Conservation (phyloP, 2,888 invertebrate species). For the Argyresthia goedartella region DNA sequence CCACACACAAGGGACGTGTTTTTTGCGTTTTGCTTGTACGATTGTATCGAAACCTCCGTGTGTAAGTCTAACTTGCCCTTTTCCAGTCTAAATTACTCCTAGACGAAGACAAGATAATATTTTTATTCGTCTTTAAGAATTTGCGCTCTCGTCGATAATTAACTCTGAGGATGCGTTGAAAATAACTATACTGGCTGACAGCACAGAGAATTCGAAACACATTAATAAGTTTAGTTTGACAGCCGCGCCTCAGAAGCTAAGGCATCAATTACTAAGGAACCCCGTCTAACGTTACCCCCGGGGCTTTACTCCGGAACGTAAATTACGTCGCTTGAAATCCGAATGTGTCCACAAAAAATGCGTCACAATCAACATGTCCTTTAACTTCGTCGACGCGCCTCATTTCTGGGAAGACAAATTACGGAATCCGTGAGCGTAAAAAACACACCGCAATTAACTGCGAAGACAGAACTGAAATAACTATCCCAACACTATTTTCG, state of each 20-base stretch:
- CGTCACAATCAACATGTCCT: constrained; percentile 50
- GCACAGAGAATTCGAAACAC: neutral
- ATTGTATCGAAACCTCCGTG: no score
- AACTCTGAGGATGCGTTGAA: neutral
- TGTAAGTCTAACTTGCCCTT: no score
- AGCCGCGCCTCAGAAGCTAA: constrained; percentile 60
- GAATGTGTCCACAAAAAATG: constrained; percentile 45
- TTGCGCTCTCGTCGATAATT: constrained; percentile 5
- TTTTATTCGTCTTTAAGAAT: constrained; percentile 15
- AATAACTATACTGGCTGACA: no score
- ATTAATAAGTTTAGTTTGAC: constrained; percentile 57
- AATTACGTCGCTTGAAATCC: constrained; percentile 60
- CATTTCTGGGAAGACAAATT: constrained; percentile 71
- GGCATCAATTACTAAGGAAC: constrained; percentile 55
- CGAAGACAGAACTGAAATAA: constrained; percentile 33
- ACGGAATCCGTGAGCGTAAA: constrained; percentile 57
- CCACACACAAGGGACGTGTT: no score
- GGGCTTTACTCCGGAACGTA: constrained; percentile 62
- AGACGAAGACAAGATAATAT: no score
- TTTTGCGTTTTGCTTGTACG: no score
- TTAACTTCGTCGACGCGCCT: constrained; percentile 67
- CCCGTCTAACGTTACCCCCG: constrained; percentile 64
- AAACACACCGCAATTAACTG: constrained; percentile 68
- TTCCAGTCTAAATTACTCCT: no score
- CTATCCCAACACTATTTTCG: constrained; percentile 41